Evolutionary conservation across 2,888 invertebrate genomes (phyloP).

Genomic region (Nesidiocoris tenuis): DNA sequence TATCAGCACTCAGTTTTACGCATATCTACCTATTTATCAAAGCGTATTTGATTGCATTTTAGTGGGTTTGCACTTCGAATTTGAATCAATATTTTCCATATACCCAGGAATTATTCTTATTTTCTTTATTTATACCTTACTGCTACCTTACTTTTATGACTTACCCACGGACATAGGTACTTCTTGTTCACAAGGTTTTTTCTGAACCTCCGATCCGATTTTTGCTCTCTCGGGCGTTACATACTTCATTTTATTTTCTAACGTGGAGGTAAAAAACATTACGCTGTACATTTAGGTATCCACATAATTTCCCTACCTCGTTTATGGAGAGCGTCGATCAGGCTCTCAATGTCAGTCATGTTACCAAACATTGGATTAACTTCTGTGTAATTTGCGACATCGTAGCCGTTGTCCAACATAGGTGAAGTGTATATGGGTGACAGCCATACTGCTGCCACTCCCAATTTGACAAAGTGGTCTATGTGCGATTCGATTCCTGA

Average conservation of each 20-base stretch:
- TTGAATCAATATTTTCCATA: background rate
- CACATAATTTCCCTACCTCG: too few species aligned
- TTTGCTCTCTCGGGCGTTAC: too few species aligned
- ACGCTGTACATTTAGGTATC: too few species aligned
- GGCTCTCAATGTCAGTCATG: constrained; percentile 66
- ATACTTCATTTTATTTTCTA: too few species aligned
- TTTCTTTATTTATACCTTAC: too few species aligned
- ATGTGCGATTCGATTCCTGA: constrained; percentile 63
- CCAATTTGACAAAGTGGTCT: constrained; percentile 65
- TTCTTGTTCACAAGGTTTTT: too few species aligned
- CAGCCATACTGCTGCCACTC: constrained; percentile 69
- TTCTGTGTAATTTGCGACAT: constrained; percentile 67
- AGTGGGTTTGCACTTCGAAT: background rate
- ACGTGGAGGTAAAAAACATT: too few species aligned
- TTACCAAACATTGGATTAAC: constrained; percentile 71
- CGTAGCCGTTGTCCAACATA: constrained; percentile 77
- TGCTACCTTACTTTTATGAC: too few species aligned
- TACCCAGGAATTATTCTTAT: background rate
- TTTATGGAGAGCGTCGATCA: constrained; percentile 57
- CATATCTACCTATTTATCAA: background rate
- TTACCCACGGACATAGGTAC: too few species aligned
- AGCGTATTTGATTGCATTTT: background rate
- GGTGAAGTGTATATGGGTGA: constrained; percentile 72
- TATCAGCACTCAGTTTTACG: background rate
- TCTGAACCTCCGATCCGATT: too few species aligned